Percentiles rank a stretch among this genome's conserved stretches.
phyloP scores from a whole-genome alignment of 64 coral and sea anemone species.

The Montipora cactus region DNA sequence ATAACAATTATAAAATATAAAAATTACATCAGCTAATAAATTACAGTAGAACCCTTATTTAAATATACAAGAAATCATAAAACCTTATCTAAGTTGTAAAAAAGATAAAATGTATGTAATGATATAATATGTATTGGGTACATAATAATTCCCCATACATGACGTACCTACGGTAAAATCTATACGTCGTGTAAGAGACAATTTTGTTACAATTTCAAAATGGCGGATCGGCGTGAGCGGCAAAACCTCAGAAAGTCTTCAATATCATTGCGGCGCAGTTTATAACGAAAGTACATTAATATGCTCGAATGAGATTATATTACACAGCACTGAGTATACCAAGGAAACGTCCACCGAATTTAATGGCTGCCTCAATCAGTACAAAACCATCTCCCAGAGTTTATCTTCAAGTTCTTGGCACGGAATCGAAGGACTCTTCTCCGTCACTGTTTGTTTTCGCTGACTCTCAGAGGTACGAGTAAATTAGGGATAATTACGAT shows the following conservation, averaged over 20 bases:
- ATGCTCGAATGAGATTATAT: slow-evolving; percentile 17
- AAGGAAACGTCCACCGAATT: background rate
- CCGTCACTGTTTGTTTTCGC: slow-evolving; percentile 91
- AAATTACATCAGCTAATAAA: too few species aligned
- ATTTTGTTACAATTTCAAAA: background rate
- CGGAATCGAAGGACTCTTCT: slow-evolving; percentile 73
- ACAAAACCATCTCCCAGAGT: slow-evolving; percentile 32
- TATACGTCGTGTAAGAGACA: background rate
- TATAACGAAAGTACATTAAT: background rate
- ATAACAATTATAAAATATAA: too few species aligned
- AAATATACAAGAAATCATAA: too few species aligned
- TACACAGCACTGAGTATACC: background rate
- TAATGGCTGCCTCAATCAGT: slow-evolving; percentile 11
- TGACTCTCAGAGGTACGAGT: slow-evolving; percentile 84
- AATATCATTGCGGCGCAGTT: background rate
- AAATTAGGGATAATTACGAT: background rate
- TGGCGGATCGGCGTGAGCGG: background rate
- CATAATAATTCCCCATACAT: too few species aligned
- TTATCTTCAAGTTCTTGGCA: slow-evolving; percentile 92
- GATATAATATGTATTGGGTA: too few species aligned
- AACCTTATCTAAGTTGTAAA: too few species aligned
- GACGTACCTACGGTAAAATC: too few species aligned
- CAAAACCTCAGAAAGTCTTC: background rate
- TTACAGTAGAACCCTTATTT: too few species aligned
- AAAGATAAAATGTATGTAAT: too few species aligned